Base-by-base conservation (phyloP, 2,797 vertebrate species). In the Scolopax bukidnonensis region DNA sequence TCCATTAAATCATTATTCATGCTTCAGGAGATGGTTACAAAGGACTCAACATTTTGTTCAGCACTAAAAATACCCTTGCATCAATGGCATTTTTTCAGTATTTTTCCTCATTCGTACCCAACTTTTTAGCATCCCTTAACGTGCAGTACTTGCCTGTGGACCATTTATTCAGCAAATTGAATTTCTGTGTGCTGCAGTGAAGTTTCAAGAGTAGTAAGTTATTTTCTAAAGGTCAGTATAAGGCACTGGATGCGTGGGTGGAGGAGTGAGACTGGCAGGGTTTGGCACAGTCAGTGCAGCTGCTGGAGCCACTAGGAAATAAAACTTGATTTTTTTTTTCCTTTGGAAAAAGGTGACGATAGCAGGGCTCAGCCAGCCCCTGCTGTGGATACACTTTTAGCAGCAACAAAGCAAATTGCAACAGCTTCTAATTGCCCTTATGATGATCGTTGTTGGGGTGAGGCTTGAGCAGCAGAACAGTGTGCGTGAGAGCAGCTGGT, bases 21-120 rank as follows among this genome's bases (percentile, higher is more conserved):
- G 80, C 84, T 95, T 94, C 94, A 90, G 92, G 91, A 96, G 89
- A 84, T 61, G 76, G 84, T 92, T 82, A 96, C 84, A 79, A 23
- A 92, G 80, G 82, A 17, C 73, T 89, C 96, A 68, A 38, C 71
- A 30, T 96, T 95, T 96, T 95, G 78, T 91, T 88, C 85, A 92
- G 91, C 90, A 84, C 95, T 95, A 89, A 82, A 88, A 70, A 53
- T 36, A 61, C 71, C 91, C 77, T 94, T 45, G 32, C 75, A 78
- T 59, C 88, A 21, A 8, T 65, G 81, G 94, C 68, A 53, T 89
- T 95, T 90, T 92, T 41, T 76, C 79, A 76, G 80, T 93, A 18
- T 95, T 89, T 93, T 87, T 80, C 94, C 89, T 95, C 78, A 47
- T 33, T 32, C 30, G 3, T 5, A 24, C 74, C 45, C 8, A 6